Evolutionary conservation across 2,113 vertebrate genomes (phyloP).

Genomic region (Platysternon megacephalum): DNA sequence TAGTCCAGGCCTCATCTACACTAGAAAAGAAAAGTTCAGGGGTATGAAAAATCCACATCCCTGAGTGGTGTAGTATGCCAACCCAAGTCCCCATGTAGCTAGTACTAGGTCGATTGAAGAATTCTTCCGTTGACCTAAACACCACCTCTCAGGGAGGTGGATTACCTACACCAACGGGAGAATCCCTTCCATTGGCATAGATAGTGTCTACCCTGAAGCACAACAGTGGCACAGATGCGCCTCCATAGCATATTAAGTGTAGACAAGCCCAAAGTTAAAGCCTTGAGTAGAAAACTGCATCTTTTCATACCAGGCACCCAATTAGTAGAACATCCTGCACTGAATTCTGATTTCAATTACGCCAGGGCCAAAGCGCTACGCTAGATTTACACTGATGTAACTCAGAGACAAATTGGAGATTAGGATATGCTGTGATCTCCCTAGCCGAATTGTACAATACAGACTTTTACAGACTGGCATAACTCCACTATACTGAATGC

Average conservation of each 20-base stretch:
- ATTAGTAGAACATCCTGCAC: neutral
- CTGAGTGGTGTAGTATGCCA: neutral
- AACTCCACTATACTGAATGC: too few relatives aligned
- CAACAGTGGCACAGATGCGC: neutral
- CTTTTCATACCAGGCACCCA: neutral
- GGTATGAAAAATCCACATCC: neutral
- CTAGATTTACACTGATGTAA: neutral
- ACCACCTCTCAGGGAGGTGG: neutral
- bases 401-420: too few relatives aligned
- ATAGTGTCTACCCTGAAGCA: neutral
- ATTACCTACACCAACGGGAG: neutral
- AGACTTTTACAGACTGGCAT: too few relatives aligned
- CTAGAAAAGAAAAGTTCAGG: neutral
- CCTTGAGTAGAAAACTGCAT: neutral
- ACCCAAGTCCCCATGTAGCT: neutral
- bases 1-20: neutral
- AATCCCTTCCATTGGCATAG: neutral
- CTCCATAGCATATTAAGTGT: neutral
- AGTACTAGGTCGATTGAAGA: neutral
- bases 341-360: neutral
- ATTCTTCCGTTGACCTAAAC: neutral
- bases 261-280: neutral
- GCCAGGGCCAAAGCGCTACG: neutral
- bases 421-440: too few relatives aligned
- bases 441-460: too few relatives aligned